Evolutionary conservation across 2,888 invertebrate species (phyloP).

Genomic region (Mylabris sibirica): DNA sequence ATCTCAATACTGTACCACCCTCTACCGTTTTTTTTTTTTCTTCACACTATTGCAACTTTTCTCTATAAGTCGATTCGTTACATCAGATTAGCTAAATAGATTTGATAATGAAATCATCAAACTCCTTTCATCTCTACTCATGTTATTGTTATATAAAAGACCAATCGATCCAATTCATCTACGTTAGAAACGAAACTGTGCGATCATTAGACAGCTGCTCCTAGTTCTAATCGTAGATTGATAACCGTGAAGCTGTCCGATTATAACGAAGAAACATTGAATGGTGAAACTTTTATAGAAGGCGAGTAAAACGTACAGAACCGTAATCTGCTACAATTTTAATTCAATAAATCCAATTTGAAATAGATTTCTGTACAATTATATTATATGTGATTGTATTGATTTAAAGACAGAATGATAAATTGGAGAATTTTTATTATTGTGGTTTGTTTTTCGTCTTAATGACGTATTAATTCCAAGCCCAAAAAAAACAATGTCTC

Average conservation of each 20-base stretch:
- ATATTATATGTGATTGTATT: neutral
- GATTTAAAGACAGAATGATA: neutral
- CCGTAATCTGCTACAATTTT: neutral
- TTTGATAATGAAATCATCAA: constrained; percentile 44
- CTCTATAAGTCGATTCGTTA: constrained; percentile 40
- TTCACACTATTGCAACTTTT: neutral
- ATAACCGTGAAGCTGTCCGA: constrained; percentile 52
- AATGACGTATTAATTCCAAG: neutral
- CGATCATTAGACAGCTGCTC: constrained; percentile 46
- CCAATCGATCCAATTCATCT: constrained; percentile 9
- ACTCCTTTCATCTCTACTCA: constrained; percentile 27
- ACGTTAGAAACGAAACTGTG: constrained; percentile 34
- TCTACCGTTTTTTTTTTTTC: neutral
- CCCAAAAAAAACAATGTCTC: neutral
- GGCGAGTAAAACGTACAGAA: neutral
- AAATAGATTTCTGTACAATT: neutral
- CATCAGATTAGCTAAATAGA: constrained; percentile 42
- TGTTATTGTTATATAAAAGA: constrained; percentile 2
- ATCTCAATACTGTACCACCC: neutral
- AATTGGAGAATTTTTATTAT: neutral
- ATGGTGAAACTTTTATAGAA: constrained; percentile 10
- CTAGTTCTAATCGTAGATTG: constrained; percentile 50
- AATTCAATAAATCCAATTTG: neutral
- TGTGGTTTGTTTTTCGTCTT: neutral
- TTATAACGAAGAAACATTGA: constrained; percentile 45